Evolutionary conservation across 2,888 invertebrate genomes (phyloP).

Genomic region (Scaptodrosophila latifasciaeformis): DNA sequence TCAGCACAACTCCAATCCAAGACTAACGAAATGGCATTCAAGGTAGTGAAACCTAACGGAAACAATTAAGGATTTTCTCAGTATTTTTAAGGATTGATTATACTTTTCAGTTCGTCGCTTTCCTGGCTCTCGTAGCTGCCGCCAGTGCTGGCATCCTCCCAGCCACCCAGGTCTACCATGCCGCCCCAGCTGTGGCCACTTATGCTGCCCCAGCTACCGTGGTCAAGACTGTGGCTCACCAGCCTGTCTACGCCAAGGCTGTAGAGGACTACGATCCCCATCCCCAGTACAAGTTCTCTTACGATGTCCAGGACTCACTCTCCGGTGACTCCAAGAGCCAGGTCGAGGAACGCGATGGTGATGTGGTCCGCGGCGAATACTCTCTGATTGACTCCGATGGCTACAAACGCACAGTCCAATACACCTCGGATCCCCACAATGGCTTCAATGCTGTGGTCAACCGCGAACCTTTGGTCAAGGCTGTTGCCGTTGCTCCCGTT

Average conservation of each 20-base stretch:
- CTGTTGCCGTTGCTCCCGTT: conserved; percentile 32
- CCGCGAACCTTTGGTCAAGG: conserved; percentile 45
- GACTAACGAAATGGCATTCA: conserved; percentile 54
- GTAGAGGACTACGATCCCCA: conserved; percentile 69
- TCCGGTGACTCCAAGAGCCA: conserved; percentile 73
- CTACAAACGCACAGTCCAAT: conserved; percentile 56
- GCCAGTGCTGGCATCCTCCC: conserved; percentile 70
- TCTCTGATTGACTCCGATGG: conserved; percentile 72
- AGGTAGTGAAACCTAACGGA: conserved; percentile 47
- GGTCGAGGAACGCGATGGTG: conserved; percentile 71
- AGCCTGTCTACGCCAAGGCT: conserved; percentile 55
- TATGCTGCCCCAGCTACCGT: conserved; percentile 41
- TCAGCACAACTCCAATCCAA: conserved; percentile 23
- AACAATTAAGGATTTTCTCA: too few species aligned
- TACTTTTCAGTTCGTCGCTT: conserved; percentile 65
- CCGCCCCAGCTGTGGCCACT: conserved; percentile 26
- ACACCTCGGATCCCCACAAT: conserved; percentile 37
- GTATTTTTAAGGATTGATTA: too few species aligned
- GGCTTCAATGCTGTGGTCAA: conserved; percentile 26
- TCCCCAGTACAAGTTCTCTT: conserved; percentile 71
- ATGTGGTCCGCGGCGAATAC: conserved; percentile 72
- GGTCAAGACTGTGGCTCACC: conserved; percentile 26
- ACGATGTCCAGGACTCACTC: conserved; percentile 68
- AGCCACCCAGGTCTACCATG: conserved; percentile 28
- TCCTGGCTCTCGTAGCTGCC: conserved; percentile 67